These are phyloP conservation scores for Parus major DNA, from an alignment of 2,113 vertebrate species.

Conservation along the genomic window DNA sequence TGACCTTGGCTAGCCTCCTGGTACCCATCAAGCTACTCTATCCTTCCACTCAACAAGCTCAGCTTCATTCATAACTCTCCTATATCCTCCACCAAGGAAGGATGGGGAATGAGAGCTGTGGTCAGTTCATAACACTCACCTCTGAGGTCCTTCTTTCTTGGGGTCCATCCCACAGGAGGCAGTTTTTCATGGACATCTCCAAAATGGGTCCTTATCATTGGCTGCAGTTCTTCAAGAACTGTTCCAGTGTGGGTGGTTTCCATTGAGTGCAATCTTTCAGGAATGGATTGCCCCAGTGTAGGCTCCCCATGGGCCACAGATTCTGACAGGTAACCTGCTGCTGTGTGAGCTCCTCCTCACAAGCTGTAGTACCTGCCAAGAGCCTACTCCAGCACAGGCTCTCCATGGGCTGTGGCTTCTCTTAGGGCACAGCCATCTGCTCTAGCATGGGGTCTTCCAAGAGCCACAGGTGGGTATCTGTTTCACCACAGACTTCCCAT, in stretches of 20 bases:
- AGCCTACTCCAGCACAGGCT: neutral
- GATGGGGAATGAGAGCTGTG: neutral
- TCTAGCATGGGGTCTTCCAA: neutral
- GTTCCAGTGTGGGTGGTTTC: neutral
- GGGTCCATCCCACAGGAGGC: rapidly evolving
- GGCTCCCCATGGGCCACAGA: neutral
- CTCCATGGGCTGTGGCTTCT: neutral
- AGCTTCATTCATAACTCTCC: neutral
- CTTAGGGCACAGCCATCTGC: neutral
- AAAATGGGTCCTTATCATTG: neutral
- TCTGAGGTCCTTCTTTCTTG: neutral
- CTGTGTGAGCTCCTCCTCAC: neutral
- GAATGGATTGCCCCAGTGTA: neutral
- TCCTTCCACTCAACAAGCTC: neutral
- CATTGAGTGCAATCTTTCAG: neutral
- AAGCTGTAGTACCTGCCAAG: neutral
- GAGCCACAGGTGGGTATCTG: neutral
- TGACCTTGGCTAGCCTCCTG: neutral
- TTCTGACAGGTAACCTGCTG: neutral
- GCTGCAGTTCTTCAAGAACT: neutral
- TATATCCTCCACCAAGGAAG: rapidly evolving
- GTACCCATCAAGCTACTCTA: neutral
- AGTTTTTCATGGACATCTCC: neutral
- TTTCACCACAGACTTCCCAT: neutral
- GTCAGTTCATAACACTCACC: neutral